phyloP scores from a whole-genome alignment of 2,888 invertebrate species.

The Xanthorhoe spadicearia region DNA sequence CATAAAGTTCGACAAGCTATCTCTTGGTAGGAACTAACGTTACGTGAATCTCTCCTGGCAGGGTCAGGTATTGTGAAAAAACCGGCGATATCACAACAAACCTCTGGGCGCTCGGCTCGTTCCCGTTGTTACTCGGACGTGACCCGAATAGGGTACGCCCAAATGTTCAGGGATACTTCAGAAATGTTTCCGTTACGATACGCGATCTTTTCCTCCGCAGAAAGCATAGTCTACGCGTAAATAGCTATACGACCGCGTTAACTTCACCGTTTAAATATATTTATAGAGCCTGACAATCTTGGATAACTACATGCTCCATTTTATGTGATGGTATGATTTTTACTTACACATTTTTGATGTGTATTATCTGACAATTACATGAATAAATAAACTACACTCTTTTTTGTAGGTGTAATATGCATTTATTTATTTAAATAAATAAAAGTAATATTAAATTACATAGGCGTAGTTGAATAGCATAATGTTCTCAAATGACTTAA shows the following conservation, averaged over 20 bases:
- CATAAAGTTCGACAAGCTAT: slow-evolving; percentile 65
- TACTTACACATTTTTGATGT: slow-evolving; percentile 6
- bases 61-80: slow-evolving; percentile 81
- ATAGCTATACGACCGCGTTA: slow-evolving; percentile 72
- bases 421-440: background rate
- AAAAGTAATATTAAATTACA: background rate
- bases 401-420: background rate
- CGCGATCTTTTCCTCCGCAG: slow-evolving; percentile 74
- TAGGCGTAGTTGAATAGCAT: background rate
- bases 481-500: background rate
- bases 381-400: background rate
- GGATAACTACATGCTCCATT: slow-evolving; percentile 47
- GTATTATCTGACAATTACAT: background rate
- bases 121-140: slow-evolving; percentile 77
- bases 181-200: slow-evolving; percentile 80
- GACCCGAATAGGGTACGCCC: slow-evolving; percentile 71
- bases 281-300: slow-evolving; percentile 51
- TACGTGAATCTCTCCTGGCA: slow-evolving; percentile 70
- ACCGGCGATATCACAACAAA: slow-evolving; percentile 81
- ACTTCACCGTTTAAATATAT: slow-evolving; percentile 63
- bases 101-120: slow-evolving; percentile 75
- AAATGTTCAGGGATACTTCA: slow-evolving; percentile 75
- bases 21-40: slow-evolving; percentile 60
- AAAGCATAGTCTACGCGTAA: slow-evolving; percentile 75
- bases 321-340: slow-evolving; percentile 41